Percentiles rank a stretch among this genome's conserved stretches.
phyloP scores from a whole-genome alignment of 2,797 vertebrate genomes.

The Labroides dimidiatus region DNA sequence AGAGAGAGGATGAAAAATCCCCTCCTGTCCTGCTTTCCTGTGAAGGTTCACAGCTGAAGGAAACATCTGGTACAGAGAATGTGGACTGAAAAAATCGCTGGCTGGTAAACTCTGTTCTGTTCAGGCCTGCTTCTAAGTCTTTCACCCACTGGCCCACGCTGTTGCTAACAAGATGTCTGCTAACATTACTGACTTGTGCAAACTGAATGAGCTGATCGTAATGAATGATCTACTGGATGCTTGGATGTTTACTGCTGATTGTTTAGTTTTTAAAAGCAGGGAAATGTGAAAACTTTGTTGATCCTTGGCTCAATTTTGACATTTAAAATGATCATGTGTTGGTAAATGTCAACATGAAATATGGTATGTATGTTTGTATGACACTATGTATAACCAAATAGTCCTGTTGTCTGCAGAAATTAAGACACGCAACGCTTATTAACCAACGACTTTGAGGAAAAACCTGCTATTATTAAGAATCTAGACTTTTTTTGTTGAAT shows the following conservation, averaged over 20 bases:
- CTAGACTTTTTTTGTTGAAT: background rate
- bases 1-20: conserved; percentile 9
- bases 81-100: conserved; percentile 13
- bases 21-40: conserved; percentile 11
- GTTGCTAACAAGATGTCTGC: conserved; percentile 50
- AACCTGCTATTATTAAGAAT: conserved; percentile 5
- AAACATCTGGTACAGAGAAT: conserved; percentile 25
- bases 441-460: conserved; percentile 17
- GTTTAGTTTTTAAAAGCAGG: conserved; percentile 60
- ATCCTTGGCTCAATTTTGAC: conserved; percentile 29
- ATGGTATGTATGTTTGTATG: conserved; percentile 38
- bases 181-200: conserved; percentile 41
- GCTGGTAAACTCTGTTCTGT: conserved; percentile 35
- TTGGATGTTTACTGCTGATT: conserved; percentile 53
- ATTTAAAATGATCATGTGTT: conserved; percentile 28
- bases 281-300: conserved; percentile 40
- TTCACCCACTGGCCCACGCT: conserved; percentile 20
- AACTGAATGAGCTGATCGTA: conserved; percentile 54
- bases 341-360: conserved; percentile 25
- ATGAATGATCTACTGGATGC: conserved; percentile 43
- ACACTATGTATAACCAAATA: conserved; percentile 47
- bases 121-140: conserved; percentile 36
- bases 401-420: conserved; percentile 29
- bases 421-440: conserved; percentile 5
- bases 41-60: conserved; percentile 24